Percentiles rank a stretch among this genome's conserved stretches.
These are phyloP conservation scores for Crotophaga sulcirostris DNA, from an alignment of 2,113 vertebrate genomes.

Conservation along the genomic window DNA sequence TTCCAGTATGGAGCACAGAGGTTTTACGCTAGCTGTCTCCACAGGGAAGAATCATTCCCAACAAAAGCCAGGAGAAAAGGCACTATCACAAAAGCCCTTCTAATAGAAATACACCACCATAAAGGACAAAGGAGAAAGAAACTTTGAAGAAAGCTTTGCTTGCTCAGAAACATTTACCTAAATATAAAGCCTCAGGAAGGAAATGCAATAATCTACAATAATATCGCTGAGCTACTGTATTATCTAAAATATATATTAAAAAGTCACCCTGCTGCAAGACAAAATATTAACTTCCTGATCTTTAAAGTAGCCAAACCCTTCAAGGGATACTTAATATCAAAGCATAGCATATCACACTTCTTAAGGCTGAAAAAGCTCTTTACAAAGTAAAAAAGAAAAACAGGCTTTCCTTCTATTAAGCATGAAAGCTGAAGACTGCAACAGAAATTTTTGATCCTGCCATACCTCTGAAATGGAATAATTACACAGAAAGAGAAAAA, in stretches of 20 bases:
- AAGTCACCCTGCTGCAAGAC: neutral
- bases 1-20: neutral
- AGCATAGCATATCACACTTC: neutral
- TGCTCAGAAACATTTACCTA: neutral
- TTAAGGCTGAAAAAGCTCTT: neutral
- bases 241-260: constrained; percentile 16
- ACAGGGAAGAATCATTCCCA: neutral
- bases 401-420: neutral
- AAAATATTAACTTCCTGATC: constrained; percentile 38
- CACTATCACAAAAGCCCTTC: neutral
- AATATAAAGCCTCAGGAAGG: neutral
- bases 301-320: constrained; percentile 12
- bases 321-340: constrained; percentile 23
- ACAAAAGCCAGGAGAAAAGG: neutral
- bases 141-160: neutral
- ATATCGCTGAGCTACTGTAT: neutral
- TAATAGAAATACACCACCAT: neutral
- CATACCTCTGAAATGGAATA: neutral
- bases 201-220: constrained; percentile 9
- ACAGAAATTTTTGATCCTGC: neutral
- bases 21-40: neutral
- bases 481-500: neutral
- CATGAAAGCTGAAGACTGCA: neutral
- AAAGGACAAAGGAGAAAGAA: neutral
- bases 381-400: neutral